Evolutionary conservation across 2,888 invertebrate genomes (phyloP), one percentile per base, ranked within the genome.

Genomic region (Laspeyria flexula): DNA sequence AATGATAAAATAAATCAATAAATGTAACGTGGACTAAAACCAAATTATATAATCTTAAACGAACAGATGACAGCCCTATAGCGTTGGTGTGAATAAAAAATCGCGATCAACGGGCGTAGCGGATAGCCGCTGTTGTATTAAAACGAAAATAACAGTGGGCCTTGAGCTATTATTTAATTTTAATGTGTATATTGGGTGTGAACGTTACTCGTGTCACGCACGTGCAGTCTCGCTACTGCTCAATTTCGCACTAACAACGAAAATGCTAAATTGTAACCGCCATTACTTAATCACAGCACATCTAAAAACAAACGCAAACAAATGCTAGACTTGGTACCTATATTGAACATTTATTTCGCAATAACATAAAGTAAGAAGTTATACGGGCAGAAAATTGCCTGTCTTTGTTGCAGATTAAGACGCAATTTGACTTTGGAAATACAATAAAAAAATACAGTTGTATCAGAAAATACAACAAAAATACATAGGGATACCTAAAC

Each of bases 111-210:
- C 63, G 53, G 56, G 43, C 51, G 48, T 55, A 53, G 58, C 76
- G 73, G 77, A 74, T 76, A 75, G 67, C 71, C 60, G 70, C 58
- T 61, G 70, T 74, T 71, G 71, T 75, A 76, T 71, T 81, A 81
- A 81, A 85, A 85, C 83, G 71, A 84, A 88, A 89, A 88, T 86
- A 89, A 81, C 81, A 71, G 61, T 60, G 53, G 75, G 77, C 89
- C 90, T 90, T 90, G 90, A 78, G 84, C 87, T 79, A 86, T 86
- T 88, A 88, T 88, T 86, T 86, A 86, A 86, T 86, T 84, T 85
- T 85, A 86, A 86, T 87, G 83, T 83, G 82, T 80, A 82, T 79
- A 84, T 83, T 76, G 75, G 73, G 76, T 71, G 68, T 57, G 71
- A 66, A 66, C 70, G 68, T 53, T 65, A 61, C 46, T 65, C 65